These are phyloP conservation scores for Labeo catla DNA, from an alignment of 2,113 vertebrate genomes.

Conservation along the genomic window DNA sequence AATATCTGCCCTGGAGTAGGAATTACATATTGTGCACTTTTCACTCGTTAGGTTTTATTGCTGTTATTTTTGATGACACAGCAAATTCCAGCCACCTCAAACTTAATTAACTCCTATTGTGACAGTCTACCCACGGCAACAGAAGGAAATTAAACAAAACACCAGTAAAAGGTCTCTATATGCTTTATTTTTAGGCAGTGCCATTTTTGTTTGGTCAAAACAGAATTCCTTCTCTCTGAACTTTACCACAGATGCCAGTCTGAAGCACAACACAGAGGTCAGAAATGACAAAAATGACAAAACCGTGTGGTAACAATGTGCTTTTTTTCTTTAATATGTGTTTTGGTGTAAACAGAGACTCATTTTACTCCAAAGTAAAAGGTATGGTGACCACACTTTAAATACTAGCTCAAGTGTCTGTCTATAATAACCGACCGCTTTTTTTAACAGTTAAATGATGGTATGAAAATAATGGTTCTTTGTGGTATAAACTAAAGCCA, in stretches of 20 bases:
- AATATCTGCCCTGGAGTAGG: not conserved
- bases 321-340: slow-evolving; percentile 55
- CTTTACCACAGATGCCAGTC: slow-evolving; percentile 52
- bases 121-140: slow-evolving; percentile 11
- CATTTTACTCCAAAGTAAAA: slow-evolving; percentile 45
- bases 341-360: slow-evolving; percentile 58
- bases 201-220: slow-evolving; percentile 54
- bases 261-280: slow-evolving; percentile 33
- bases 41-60: slow-evolving; percentile 21
- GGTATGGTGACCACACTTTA: slow-evolving; percentile 53
- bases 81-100: slow-evolving; percentile 23
- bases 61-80: slow-evolving; percentile 32
- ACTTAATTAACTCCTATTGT: slow-evolving; percentile 11
- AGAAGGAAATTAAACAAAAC: slow-evolving; percentile 44
- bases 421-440: slow-evolving; percentile 55
- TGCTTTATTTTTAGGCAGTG: slow-evolving; percentile 33
- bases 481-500: slow-evolving; percentile 45
- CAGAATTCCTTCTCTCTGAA: slow-evolving; percentile 49
- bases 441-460: slow-evolving; percentile 54
- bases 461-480: slow-evolving; percentile 59
- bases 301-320: slow-evolving; percentile 47
- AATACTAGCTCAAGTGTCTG: slow-evolving; percentile 63
- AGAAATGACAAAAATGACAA: slow-evolving; percentile 39
- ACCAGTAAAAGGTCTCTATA: slow-evolving; percentile 10
- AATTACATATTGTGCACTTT: not conserved